Conservation (phyloP, 2,797 vertebrate species). For the Strix occidentalis region DNA sequence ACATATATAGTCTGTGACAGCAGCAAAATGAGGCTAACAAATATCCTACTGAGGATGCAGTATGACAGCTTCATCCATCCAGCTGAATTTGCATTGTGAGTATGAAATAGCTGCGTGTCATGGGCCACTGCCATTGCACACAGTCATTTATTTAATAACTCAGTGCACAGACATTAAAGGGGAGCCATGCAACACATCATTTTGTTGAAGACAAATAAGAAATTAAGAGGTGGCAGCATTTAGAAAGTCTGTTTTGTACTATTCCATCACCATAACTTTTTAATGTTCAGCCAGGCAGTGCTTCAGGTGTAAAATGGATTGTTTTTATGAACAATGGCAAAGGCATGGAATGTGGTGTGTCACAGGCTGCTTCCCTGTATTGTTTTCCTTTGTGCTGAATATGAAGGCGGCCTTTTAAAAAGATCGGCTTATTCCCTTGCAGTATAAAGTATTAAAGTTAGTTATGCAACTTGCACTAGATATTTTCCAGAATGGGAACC, state of each 20-base stretch:
- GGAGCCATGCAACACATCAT: constrained; percentile 17
- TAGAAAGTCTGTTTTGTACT: neutral
- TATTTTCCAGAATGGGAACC: neutral
- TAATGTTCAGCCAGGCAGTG: neutral
- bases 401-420: neutral
- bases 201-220: constrained; percentile 59
- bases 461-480: neutral
- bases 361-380: neutral
- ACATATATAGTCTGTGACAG: constrained; percentile 81
- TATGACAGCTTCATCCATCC: constrained; percentile 72
- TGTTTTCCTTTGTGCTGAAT: neutral
- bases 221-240: constrained; percentile 12
- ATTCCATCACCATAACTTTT: neutral
- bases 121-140: constrained; percentile 62
- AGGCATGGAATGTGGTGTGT: neutral
- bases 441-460: neutral
- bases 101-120: constrained; percentile 51
- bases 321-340: neutral
- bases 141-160: constrained; percentile 79
- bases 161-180: constrained; percentile 26
- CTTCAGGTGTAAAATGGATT: neutral
- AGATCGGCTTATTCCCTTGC: neutral
- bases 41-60: constrained; percentile 74
- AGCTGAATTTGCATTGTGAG: constrained; percentile 69
- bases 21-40: constrained; percentile 84